Base-by-base conservation (phyloP, 2,113 vertebrate genomes). In the Grammomys dolichurus region DNA sequence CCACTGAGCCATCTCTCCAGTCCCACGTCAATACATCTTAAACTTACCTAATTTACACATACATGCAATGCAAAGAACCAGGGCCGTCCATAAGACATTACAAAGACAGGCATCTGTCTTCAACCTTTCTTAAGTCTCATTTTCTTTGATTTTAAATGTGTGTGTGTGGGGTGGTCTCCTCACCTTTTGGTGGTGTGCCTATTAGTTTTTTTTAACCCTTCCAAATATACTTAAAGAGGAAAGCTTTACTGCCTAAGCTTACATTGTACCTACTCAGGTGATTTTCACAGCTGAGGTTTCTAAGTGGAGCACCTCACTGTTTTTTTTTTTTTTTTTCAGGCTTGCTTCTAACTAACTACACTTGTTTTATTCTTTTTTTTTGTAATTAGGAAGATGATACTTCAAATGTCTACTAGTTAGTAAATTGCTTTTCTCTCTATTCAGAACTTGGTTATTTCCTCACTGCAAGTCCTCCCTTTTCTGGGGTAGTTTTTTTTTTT, bases 161-260 rank as follows among this genome's bases (percentile, higher is more conserved):
- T 78, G 31, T 87, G 13, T 58, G 19, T 95, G 26, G 80, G 20
- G 33, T 81, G 63, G 12, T 28, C 78, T 3, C 73, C 10, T 22
- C 67, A 36, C 31, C 54, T 36, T 22, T 58, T 58, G n/a, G 33
- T n/a, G 17, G 80, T 58, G 24, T 81, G 51, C 17, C 19, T 20
- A 78, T 78, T 33, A 51, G 7, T 51, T 48, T 51, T 76, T 78
- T 14, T 54, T 54, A 20, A 36, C 24, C 24, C 40, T 7, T 6
- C 17, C 43, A 20, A 87, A 43, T 22, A 81, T 20, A 76, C 76
- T n/a, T 73, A 51, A 13, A 82, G 19, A 87, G 5, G 60, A 70
- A 10, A 78, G 20, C 69, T 93, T 93, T 92, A 51, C 70, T 51
- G 90, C 48, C 67, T 94, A 93, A 86, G 40, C 67, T 76, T 73